phyloP scores from a whole-genome alignment of 2,797 vertebrate genomes.

The Erithacus rubecula region DNA sequence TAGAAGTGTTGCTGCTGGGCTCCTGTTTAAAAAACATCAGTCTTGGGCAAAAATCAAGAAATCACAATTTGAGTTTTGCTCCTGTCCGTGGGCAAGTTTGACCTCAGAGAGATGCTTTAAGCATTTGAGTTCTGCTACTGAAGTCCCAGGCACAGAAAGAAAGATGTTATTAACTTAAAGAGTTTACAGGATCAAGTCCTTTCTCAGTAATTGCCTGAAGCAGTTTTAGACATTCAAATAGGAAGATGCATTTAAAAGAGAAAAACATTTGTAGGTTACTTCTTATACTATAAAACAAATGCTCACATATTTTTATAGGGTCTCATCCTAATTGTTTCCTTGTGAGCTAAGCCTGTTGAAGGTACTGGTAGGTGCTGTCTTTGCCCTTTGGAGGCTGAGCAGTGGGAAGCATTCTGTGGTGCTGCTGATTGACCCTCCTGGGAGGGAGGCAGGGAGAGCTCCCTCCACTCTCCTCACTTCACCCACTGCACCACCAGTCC shows the following conservation, averaged over 20 bases:
- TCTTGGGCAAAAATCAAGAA: neutral
- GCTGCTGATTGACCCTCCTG: neutral
- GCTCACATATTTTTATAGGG: neutral
- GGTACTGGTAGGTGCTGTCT: neutral
- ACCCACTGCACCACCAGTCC: neutral
- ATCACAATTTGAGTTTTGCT: neutral
- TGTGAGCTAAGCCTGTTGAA: neutral
- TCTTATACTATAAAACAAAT: neutral
- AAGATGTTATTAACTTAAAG: neutral
- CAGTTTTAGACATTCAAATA: neutral
- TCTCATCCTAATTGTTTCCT: neutral
- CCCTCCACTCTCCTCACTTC: rapidly evolving
- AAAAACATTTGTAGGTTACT: neutral
- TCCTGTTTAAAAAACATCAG: neutral
- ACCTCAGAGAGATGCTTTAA: neutral
- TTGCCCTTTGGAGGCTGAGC: neutral
- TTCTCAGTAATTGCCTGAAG: neutral
- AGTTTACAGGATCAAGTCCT: neutral
- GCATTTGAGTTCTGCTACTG: neutral
- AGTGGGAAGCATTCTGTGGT: neutral
- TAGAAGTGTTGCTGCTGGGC: neutral
- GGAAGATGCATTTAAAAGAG: neutral
- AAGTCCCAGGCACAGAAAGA: neutral
- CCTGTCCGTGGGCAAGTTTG: neutral
- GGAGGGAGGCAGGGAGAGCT: neutral